phyloP scores from a whole-genome alignment of 2,113 vertebrate genomes.

The Bujurquina vittata region DNA sequence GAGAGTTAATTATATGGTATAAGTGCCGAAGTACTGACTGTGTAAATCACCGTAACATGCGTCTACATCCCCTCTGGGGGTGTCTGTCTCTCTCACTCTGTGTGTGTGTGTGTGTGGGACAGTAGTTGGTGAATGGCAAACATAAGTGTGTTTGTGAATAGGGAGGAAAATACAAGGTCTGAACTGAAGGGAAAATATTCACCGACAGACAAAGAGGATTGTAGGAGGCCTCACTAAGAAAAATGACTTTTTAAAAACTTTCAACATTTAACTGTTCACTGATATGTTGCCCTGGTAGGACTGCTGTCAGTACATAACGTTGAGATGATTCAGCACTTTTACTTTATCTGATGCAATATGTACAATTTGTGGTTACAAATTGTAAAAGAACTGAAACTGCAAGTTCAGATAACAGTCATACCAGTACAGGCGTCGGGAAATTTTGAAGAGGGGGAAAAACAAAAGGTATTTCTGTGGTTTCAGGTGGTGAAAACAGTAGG shows the following conservation, averaged over 20 bases:
- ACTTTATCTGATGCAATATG: background rate
- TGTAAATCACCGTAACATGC: slow-evolving; percentile 43
- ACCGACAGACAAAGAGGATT: background rate
- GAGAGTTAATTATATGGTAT: too few species aligned
- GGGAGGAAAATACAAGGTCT: background rate
- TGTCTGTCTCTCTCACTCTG: background rate
- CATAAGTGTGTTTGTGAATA: background rate
- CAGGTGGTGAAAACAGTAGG: slow-evolving; percentile 99
- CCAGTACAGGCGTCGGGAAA: background rate
- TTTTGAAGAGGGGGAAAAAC: background rate
- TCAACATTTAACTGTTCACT: background rate
- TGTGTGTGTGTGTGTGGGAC: background rate
- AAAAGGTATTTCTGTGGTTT: background rate
- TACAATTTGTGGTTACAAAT: background rate
- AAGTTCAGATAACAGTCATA: background rate
- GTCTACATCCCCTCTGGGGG: slow-evolving; percentile 16
- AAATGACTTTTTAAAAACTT: too few species aligned
- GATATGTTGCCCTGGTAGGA: background rate
- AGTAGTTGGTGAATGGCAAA: background rate
- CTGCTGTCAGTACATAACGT: fast-evolving
- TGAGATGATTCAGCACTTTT: background rate
- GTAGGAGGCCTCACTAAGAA: too few species aligned
- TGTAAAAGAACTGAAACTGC: background rate
- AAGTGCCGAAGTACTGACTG: slow-evolving; percentile 17
- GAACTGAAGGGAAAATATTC: background rate